Evolutionary conservation across 2,113 vertebrate species (phyloP), one percentile per base, ranked within the genome.

Genomic region (Amblyopsis rosae): DNA sequence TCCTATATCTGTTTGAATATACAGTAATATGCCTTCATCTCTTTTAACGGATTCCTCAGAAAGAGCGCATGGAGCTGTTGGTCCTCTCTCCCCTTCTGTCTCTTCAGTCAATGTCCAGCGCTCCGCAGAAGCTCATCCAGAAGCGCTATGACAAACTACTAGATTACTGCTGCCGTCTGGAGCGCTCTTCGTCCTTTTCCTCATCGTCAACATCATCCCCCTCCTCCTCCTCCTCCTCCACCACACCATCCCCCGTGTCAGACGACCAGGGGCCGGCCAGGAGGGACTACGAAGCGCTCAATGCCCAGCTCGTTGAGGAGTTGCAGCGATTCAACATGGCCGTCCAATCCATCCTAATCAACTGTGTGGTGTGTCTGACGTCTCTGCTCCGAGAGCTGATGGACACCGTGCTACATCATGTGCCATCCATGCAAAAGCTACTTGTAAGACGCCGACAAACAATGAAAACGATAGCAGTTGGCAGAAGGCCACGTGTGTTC

Each of bases 101-200:
- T 1, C 91, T 99, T 46, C 95, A 95, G 65, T 84, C 93, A 83
- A 92, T 98, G 77, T 99, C 99, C 76, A 79, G 94, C 0, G 94
- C 94, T 15, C 98, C 98, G 1, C 97, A 97, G 89, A 99, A 98
- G 86, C 96, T 99, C 71, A 96, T 99, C 80, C 97, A 98, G 89
- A 99, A 99, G 79, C 96, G 98, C 57, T 97, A 98, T 1, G 97
- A 99, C 91, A 99, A 99, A 83, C 74, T 98, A 56, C 86, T 99
- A 67, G 97, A 99, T 87, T 97, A 94, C 76, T 94, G 94, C 89
- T 93, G 96, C 88, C 93, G 65, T 73, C 87, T 94, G 57, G 94
- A 94, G 82, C 92, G 90, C 79, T 90, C 94, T 0, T 90, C 90
- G 13, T 92, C 92, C 49, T 75, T 80, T 15, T 75, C 81, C 26